These are phyloP conservation scores for Neosalanx taihuensis DNA, from an alignment of 2,797 vertebrate species.

Conservation along the genomic window DNA sequence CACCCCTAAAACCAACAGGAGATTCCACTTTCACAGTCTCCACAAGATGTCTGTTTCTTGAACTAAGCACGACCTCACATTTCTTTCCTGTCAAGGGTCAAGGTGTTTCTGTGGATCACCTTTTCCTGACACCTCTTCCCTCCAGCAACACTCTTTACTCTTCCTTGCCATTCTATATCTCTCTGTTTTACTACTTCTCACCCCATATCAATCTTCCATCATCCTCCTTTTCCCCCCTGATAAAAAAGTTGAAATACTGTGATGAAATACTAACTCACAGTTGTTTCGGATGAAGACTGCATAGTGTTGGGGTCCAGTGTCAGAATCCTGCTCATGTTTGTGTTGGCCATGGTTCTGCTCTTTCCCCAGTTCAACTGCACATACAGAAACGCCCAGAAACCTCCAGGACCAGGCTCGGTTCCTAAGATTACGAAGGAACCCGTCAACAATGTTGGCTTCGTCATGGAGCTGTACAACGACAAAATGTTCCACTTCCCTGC, in stretches of 20 bases:
- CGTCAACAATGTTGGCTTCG: constrained; percentile 77
- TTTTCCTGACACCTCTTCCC: background rate
- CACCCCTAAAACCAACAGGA: background rate
- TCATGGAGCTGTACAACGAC: constrained; percentile 85
- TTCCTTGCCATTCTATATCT: background rate
- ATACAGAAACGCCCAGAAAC: constrained; percentile 61
- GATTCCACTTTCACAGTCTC: constrained; percentile 35
- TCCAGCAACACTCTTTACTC: background rate
- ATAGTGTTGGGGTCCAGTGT: constrained; percentile 18
- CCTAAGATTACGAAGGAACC: constrained; percentile 31
- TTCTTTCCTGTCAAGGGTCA: constrained; percentile 20
- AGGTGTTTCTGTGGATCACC: background rate
- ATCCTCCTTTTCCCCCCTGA: background rate
- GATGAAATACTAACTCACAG: constrained; percentile 23
- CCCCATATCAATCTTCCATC: constrained; percentile 35
- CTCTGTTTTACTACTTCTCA: constrained; percentile 1
- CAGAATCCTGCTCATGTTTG: constrained; percentile 42
- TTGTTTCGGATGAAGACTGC: constrained; percentile 6
- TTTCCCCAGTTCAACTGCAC: constrained; percentile 90
- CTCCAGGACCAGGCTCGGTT: constrained; percentile 3
- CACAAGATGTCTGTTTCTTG: constrained; percentile 50
- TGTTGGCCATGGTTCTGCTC: constrained; percentile 21
- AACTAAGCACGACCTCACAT: constrained; percentile 46
- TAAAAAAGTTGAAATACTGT: constrained; percentile 15
- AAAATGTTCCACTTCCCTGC: constrained; percentile 46